Evolutionary conservation across 2,888 invertebrate genomes (phyloP).

Genomic region (Hemaris fuciformis): DNA sequence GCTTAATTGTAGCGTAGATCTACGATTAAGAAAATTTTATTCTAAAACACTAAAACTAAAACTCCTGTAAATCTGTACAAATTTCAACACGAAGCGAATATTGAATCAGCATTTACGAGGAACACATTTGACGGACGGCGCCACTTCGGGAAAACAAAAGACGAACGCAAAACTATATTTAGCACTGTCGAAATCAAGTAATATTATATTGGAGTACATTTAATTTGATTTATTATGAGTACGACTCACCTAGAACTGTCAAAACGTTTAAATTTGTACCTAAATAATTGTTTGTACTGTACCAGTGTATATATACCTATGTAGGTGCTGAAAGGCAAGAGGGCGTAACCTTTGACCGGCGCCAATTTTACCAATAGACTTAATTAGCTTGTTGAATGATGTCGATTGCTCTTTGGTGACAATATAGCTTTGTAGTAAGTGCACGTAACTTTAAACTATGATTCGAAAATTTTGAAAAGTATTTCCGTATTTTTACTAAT

Average conservation of each 20-base stretch:
- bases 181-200: neutral
- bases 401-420: neutral
- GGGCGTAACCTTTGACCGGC: neutral
- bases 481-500: no score
- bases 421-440: no score
- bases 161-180: neutral
- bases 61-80: no score
- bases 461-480: no score
- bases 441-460: no score
- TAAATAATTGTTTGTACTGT: neutral
- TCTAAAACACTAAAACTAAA: no score
- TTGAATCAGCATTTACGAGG: neutral
- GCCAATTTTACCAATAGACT: neutral
- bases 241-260: neutral
- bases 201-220: neutral
- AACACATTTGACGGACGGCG: neutral
- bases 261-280: neutral
- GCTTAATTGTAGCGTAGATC: no score
- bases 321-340: neutral
- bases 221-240: neutral
- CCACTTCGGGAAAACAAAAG: neutral
- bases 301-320: no score
- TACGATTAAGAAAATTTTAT: no score
- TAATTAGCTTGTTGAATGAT: neutral
- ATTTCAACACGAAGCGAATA: neutral